Base-by-base conservation (phyloP, 1,140 invertebrate species). In the Dendroctonus ponderosae region DNA sequence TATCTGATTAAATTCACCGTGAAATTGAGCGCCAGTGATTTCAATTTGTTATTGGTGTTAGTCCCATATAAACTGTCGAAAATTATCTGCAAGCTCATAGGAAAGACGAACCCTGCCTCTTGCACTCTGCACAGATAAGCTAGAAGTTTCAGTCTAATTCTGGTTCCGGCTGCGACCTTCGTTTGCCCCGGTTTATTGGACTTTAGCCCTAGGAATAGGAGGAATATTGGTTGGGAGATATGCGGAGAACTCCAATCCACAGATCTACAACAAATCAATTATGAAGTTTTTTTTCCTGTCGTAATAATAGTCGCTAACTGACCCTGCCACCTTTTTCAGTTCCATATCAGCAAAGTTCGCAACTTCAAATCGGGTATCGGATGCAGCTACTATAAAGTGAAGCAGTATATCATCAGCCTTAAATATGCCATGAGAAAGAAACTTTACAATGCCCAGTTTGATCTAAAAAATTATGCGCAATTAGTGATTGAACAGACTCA, bases 11-110 rank as follows among this genome's bases (percentile, higher is more conserved):
- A 86, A 73, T 92, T 89, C 58, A 89, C 83, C 49, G 91, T 85
- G 82, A 94, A 94, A 77, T 91, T 89, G 3, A 96, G 80, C 38
- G 92, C 89, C 74, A 91, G 81, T 26, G 85, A 85, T 72, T 93
- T 92, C 48, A 96, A 84, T 70, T 92, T 89, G 1, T 87, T 81
- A 81, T 94, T 93, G 0, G 92, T 91, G 74, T 92, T 90, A 8
- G 82, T 84, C 53, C 92, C 92, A 81, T 91, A 94, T 6, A 96
- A 79, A 44, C 91, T 90, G 71, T 94, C 91, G 81, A 94, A 96
- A 65, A 95, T 86, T 78, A 92, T 87, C 81, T 92, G 90, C 56
- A 95, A 88, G 73, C 89, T 89, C 61, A 87, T 85, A 38, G 90
- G 90, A 74, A 93, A 90, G 72, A 89, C 85, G 61, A 91, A 88